phyloP scores from a whole-genome alignment of 2,797 vertebrate species.

The Sebastiscus tertius region DNA sequence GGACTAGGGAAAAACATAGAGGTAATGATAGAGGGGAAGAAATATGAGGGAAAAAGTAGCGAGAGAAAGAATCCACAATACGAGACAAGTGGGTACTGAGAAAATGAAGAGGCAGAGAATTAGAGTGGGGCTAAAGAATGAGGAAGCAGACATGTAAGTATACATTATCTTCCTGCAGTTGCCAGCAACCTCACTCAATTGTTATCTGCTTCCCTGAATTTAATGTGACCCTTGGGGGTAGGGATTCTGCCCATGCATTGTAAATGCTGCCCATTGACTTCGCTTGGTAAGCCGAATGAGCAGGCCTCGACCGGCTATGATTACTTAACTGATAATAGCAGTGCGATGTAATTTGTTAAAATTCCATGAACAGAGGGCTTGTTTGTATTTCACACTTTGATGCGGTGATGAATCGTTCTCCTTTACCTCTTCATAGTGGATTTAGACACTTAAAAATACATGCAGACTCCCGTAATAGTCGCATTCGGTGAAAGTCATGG shows the following conservation, averaged over 20 bases:
- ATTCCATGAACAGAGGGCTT: background rate
- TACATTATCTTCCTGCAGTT: constrained; percentile 62
- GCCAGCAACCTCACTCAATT: constrained; percentile 75
- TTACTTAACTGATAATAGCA: constrained; percentile 20
- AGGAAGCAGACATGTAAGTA: constrained; percentile 47
- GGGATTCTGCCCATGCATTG: constrained; percentile 67
- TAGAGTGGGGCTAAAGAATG: constrained; percentile 35
- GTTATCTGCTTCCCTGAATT: constrained; percentile 76
- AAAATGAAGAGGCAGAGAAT: constrained; percentile 28
- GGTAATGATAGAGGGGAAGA: constrained; percentile 8
- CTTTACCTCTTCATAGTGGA: background rate
- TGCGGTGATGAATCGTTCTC: background rate
- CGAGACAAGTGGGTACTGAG: background rate
- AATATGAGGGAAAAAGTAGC: background rate
- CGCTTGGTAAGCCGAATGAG: constrained; percentile 21
- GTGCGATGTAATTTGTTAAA: constrained; percentile 6
- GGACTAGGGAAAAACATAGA: background rate
- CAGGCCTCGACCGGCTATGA: background rate
- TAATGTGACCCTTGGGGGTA: constrained; percentile 77
- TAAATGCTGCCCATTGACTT: constrained; percentile 65
- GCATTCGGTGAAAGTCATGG: constrained; percentile 29
- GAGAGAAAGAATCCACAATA: background rate
- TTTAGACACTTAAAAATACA: background rate
- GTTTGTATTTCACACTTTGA: constrained; percentile 15
- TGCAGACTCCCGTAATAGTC: background rate